These are phyloP conservation scores for Sarcophaga bullata DNA, from an alignment of 1,140 invertebrate genomes.

Conservation along the genomic window DNA sequence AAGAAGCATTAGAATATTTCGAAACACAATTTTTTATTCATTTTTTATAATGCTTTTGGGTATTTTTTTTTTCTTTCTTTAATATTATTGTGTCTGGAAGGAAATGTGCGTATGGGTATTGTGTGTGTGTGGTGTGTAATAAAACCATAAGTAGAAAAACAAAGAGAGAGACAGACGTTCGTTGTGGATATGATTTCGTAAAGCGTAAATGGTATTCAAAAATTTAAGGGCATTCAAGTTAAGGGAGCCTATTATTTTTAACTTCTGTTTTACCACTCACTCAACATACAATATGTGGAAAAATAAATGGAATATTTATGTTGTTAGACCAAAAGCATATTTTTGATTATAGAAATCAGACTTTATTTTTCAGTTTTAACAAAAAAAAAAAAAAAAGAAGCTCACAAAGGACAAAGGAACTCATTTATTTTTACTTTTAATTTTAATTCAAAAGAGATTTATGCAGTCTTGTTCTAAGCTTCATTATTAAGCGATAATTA, in stretches of 20 bases:
- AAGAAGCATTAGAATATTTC: background rate
- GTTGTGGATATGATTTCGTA: background rate
- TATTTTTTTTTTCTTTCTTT: too few relatives aligned
- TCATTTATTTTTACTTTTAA: background rate
- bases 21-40: too few relatives aligned
- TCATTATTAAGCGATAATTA: too few relatives aligned
- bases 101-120: background rate
- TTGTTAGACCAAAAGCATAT: constrained; percentile 17
- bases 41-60: too few relatives aligned
- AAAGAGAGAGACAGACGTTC: background rate
- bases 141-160: constrained; percentile 9
- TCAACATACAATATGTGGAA: background rate
- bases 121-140: background rate
- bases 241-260: background rate
- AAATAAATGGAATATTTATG: constrained; percentile 4
- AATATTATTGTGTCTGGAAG: background rate
- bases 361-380: background rate
- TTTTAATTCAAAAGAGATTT: background rate
- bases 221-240: constrained; percentile 5
- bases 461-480: too few relatives aligned
- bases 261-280: background rate
- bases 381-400: background rate
- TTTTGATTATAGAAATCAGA: constrained; percentile 26
- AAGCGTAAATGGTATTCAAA: constrained; percentile 3
- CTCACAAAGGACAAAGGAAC: background rate